A percentile compares a stretch with the other conserved stretches of the same genome.
These are phyloP conservation scores for Agrotis exclamationis DNA, from an alignment of 2,888 invertebrate species.

Conservation along the genomic window DNA sequence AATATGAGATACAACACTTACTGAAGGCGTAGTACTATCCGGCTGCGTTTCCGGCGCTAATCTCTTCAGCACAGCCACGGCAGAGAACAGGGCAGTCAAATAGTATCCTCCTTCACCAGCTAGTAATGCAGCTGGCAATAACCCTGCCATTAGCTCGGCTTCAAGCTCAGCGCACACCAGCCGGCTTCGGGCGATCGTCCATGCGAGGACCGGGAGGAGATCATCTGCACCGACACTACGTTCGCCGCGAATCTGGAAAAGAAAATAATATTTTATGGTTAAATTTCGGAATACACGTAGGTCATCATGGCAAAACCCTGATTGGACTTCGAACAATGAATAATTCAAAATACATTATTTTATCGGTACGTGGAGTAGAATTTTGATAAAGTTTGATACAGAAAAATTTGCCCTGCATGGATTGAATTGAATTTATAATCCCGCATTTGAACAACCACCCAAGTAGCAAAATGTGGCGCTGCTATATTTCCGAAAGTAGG, in stretches of 20 bases:
- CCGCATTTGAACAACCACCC: too few relatives aligned
- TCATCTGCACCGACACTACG: slow-evolving; percentile 96
- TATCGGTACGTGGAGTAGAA: too few relatives aligned
- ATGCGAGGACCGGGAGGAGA: slow-evolving; percentile 97
- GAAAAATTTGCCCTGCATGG: too few relatives aligned
- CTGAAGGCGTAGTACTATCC: slow-evolving; percentile 79
- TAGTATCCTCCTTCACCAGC: slow-evolving; percentile 99
- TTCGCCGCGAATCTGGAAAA: slow-evolving; percentile 92
- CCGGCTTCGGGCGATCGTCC: slow-evolving; percentile 97
- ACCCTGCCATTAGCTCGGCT: slow-evolving; percentile 98
- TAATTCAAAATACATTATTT: too few relatives aligned
- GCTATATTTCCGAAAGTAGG: too few relatives aligned
- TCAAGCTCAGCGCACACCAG: slow-evolving; percentile 98
- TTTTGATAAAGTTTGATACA: too few relatives aligned
- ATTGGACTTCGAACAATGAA: too few relatives aligned
- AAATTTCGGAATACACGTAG: too few relatives aligned
- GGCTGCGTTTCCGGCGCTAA: slow-evolving; percentile 87
- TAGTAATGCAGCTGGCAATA: slow-evolving; percentile 97
- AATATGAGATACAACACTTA: slow-evolving; percentile 69
- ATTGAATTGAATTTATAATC: too few relatives aligned
- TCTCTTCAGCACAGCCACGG: slow-evolving; percentile 96
- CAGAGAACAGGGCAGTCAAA: slow-evolving; percentile 97
- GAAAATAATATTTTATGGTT: not conserved
- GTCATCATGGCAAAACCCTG: too few relatives aligned
- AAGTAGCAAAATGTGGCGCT: too few relatives aligned